Base-by-base conservation (phyloP, 2,888 invertebrate species). In the Lutraria lutraria region DNA sequence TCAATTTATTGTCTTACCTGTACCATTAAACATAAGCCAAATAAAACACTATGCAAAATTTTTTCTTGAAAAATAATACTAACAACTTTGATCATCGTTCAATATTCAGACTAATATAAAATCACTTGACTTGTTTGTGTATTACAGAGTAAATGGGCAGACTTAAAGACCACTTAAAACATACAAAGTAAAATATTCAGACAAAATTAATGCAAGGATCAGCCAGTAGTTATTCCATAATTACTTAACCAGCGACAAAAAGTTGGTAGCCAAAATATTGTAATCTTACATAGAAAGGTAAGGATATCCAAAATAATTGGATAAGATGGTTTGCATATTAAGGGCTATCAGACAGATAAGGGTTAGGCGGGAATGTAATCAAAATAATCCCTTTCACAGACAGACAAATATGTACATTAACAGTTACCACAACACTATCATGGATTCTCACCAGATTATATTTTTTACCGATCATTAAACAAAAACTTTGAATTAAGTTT, bases 321-420 rank as follows among this genome's bases (percentile, higher is more conserved):
- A 76, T 34, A 31, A 76, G 4, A 34, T 25, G n/a, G 63, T n/a
- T 25, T 25, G 25, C 63, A 25, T 68, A 68, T 25, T 68, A 25
- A 25, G 25, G 63, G 63, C n/a, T 63, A 25, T 68, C 25, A 25
- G n/a, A 63, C n/a, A 63, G 19, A 63, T 63, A n/a, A 63, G n/a
- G 63, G 63, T 25, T 25, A 25, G 63, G 63, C 0, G 63, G 63
- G 63, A 68, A 25, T 10, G 63, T n/a, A 25, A 68, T 68, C 63
- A 68, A 68, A 25, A 68, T 68, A 68, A 68, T n/a, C 63, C 25
- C n/a, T 13, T 68, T 68, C 63, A 68, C 63, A 68, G 63, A 68
- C 63, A 68, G 63, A 68, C 63, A 68, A 68, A 68, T 68, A 68
- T 68, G 25, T 68, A 25, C 12, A 10, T n/a, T 6, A 68, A 68